These are phyloP conservation scores for Heloderma charlesbogerti DNA, from an alignment of 2,113 vertebrate genomes.

Conservation along the genomic window DNA sequence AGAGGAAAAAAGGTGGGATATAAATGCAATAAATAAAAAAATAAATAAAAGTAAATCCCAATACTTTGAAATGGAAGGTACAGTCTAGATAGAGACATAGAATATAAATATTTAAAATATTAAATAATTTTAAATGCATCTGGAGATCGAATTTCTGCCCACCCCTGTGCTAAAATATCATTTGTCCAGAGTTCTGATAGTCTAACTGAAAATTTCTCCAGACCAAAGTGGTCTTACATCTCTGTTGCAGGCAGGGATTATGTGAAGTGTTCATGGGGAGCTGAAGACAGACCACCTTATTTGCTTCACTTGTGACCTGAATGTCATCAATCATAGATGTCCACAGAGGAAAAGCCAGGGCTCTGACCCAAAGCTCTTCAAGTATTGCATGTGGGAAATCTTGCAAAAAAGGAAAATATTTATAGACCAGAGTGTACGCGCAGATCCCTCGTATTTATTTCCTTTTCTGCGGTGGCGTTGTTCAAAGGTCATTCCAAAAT, in stretches of 20 bases:
- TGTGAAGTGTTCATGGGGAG: slow-evolving; percentile 4
- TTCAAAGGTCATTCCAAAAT: background rate
- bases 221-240: background rate
- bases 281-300: background rate
- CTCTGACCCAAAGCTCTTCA: slow-evolving; percentile 41
- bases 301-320: background rate
- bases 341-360: slow-evolving; percentile 43
- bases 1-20: too few relatives aligned
- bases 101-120: background rate
- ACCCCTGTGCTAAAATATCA: background rate
- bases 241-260: background rate
- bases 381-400: slow-evolving; percentile 32
- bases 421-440: slow-evolving; percentile 5
- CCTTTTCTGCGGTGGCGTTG: slow-evolving; percentile 36
- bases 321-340: background rate
- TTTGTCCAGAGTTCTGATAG: background rate
- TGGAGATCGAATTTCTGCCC: too few relatives aligned
- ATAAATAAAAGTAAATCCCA: too few relatives aligned
- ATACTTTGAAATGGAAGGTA: background rate
- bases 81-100: background rate
- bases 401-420: slow-evolving; percentile 38
- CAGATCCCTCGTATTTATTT: slow-evolving; percentile 27
- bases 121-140: too few relatives aligned
- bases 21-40: too few relatives aligned
- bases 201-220: background rate